phyloP scores from a whole-genome alignment of 1,140 invertebrate species.

The Prorops nasuta region DNA sequence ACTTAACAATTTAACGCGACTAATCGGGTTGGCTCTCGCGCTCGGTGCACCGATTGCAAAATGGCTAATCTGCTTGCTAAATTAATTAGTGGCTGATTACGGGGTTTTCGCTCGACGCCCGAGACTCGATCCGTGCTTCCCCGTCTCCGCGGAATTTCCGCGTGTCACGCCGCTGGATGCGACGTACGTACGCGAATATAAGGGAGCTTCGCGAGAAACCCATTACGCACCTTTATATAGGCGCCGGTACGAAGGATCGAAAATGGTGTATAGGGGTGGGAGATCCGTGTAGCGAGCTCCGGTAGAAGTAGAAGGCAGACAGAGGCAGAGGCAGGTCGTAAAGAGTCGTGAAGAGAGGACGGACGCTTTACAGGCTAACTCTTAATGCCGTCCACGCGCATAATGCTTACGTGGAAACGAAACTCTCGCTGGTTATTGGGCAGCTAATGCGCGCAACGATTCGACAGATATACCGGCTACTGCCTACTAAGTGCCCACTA shows the following conservation, averaged over 20 bases:
- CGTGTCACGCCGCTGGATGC: background rate
- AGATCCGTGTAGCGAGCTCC: too few species aligned
- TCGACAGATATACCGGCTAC: conserved; percentile 17
- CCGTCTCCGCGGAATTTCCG: too few species aligned
- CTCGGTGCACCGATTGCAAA: conserved; percentile 17
- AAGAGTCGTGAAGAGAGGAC: conserved; percentile 40
- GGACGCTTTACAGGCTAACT: conserved; percentile 36
- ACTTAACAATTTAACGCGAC: conserved; percentile 36
- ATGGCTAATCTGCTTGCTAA: conserved; percentile 30
- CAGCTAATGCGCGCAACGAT: conserved; percentile 23
- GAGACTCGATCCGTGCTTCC: background rate
- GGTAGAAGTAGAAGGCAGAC: too few species aligned
- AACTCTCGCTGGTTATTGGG: conserved; percentile 25
- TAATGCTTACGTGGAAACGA: conserved; percentile 35
- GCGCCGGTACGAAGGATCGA: too few species aligned
- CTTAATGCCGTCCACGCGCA: conserved; percentile 36
- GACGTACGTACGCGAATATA: too few species aligned
- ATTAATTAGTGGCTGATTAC: conserved; percentile 16
- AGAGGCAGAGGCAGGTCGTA: too few species aligned
- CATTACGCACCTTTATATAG: conserved; percentile 9
- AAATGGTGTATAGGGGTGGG: too few species aligned
- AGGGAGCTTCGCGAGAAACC: conserved; percentile 12
- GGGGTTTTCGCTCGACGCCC: background rate
- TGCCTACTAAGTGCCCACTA: conserved; percentile 7
- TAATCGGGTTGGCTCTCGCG: conserved; percentile 29